phyloP scores from a whole-genome alignment of 2,888 invertebrate species.

The Eupithecia centaureata region DNA sequence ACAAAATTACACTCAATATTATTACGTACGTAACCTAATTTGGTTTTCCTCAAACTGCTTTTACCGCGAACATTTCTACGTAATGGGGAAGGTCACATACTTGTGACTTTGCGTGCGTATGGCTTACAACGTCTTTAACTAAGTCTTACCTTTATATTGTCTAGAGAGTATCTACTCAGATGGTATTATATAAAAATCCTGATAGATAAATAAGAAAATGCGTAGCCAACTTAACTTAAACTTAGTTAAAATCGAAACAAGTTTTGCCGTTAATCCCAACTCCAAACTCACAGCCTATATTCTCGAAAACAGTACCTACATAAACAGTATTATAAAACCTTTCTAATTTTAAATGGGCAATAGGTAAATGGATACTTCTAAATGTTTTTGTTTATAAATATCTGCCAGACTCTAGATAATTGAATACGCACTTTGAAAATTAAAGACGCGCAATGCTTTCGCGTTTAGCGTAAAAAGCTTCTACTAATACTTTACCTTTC shows the following conservation, averaged over 20 bases:
- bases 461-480: too few species aligned
- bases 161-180: not conserved
- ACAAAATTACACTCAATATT: slow-evolving; percentile 21
- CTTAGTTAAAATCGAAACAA: not conserved
- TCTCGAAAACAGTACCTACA: not conserved
- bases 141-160: not conserved
- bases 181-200: too few species aligned
- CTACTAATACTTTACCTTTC: too few species aligned
- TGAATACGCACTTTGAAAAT: too few species aligned
- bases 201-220: not conserved
- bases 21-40: slow-evolving; percentile 30
- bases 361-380: not conserved
- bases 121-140: not conserved
- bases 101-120: slow-evolving; percentile 25
- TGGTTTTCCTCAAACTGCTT: slow-evolving; percentile 28
- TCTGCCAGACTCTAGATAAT: too few species aligned
- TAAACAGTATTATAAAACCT: not conserved
- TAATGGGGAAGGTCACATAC: slow-evolving; percentile 24
- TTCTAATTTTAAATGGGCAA: not conserved
- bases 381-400: too few species aligned
- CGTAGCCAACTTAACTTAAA: not conserved
- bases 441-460: too few species aligned
- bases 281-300: not conserved
- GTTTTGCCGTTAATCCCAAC: not conserved
- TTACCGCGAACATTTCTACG: slow-evolving; percentile 22